A percentile compares a stretch with the other conserved stretches of the same genome.
Evolutionary conservation across 2,888 invertebrate species (phyloP).

Genomic region (Ophonus ardosiacus): DNA sequence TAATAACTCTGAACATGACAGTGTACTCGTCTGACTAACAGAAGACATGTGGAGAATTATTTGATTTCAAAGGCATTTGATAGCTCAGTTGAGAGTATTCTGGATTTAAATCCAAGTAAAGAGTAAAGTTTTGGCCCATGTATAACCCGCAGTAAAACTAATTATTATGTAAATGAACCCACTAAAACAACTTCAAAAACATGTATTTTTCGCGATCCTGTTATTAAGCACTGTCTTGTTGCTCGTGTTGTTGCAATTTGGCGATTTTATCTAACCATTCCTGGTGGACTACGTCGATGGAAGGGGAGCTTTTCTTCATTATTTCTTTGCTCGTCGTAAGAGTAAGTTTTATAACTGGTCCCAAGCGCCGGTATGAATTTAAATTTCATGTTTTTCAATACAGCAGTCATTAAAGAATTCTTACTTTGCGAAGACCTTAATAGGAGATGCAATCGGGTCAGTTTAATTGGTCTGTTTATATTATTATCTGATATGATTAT

Average conservation of each 20-base stretch:
- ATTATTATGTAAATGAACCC: conserved; percentile 1
- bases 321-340: no score
- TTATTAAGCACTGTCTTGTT: not conserved
- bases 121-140: no score
- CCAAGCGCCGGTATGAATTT: not conserved
- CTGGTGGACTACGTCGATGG: not conserved
- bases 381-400: not conserved
- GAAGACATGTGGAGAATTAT: no score
- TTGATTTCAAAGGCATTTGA: no score
- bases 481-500: conserved; percentile 8
- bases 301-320: no score
- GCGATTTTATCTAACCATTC: conserved; percentile 13
- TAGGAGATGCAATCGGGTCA: not conserved
- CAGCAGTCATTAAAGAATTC: not conserved
- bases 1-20: no score
- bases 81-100: no score
- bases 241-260: conserved; percentile 24
- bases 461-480: not conserved
- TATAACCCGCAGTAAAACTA: not conserved
- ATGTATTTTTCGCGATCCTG: conserved; percentile 1
- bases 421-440: not conserved
- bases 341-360: no score
- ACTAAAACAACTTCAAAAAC: not conserved
- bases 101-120: no score
- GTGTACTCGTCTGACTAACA: no score